Percentiles rank a stretch among this genome's conserved stretches.
phyloP scores from a whole-genome alignment of 2,797 vertebrate species.

The Buceros bicornis region DNA sequence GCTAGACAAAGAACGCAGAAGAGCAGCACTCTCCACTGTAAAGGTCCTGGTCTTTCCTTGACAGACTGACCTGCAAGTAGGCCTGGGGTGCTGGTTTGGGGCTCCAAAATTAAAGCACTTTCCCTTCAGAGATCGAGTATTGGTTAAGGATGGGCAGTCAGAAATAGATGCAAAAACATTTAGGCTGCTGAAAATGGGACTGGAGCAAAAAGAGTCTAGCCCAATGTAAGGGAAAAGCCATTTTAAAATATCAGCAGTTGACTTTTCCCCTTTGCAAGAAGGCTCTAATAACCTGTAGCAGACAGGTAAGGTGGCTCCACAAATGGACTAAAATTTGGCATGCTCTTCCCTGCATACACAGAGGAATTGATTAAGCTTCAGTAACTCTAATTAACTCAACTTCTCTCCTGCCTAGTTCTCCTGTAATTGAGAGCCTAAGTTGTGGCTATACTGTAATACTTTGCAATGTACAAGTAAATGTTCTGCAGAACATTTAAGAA shows the following conservation, averaged over 20 bases:
- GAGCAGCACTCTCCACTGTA: not conserved
- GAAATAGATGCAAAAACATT: not conserved
- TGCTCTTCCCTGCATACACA: constrained; percentile 1
- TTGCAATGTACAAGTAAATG: constrained; percentile 65
- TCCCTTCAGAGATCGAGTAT: not conserved
- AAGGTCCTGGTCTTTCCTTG: not conserved
- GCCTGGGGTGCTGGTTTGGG: not conserved
- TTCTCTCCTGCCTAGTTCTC: constrained; percentile 58
- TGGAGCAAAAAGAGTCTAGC: not conserved
- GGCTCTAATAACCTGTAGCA: not conserved
- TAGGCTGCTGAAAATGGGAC: not conserved
- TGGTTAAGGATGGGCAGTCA: not conserved
- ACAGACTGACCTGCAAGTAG: not conserved
- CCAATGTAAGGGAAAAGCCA: not conserved
- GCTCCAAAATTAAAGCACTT: not conserved
- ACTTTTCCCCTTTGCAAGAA: not conserved
- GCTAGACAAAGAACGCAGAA: not conserved
- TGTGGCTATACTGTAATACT: constrained; percentile 68
- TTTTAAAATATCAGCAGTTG: not conserved
- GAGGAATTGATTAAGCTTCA: constrained; percentile 68
- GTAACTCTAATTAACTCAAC: constrained; percentile 61
- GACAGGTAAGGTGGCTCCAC: not conserved
- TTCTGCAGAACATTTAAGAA: constrained; percentile 70
- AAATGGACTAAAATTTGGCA: constrained; percentile 6
- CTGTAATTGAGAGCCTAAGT: constrained; percentile 57